phyloP scores from a whole-genome alignment of 2,888 invertebrate genomes.

The Limnephilus auricula region DNA sequence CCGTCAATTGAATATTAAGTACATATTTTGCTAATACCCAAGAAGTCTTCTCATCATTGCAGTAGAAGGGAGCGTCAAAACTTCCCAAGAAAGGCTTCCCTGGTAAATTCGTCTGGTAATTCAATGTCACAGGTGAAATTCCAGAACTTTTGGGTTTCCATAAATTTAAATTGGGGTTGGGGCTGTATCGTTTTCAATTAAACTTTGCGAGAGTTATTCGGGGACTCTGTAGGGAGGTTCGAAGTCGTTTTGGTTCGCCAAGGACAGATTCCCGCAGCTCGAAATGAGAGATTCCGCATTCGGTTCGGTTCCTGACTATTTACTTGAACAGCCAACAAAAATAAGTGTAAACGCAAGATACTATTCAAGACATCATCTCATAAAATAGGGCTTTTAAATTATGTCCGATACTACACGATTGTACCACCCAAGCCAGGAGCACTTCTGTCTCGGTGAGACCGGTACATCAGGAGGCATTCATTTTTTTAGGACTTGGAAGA shows the following conservation, averaged over 20 bases:
- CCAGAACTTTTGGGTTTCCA: constrained; percentile 57
- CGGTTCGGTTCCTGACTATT: neutral
- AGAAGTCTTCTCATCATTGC: neutral
- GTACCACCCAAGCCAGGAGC: no score
- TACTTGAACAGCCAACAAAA: neutral
- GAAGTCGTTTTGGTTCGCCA: neutral
- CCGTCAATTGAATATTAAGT: neutral
- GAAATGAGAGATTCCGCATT: neutral
- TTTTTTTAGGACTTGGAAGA: no score
- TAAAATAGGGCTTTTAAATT: neutral
- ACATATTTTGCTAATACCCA: neutral
- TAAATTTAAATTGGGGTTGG: constrained; percentile 59
- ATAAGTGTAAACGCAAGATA: neutral
- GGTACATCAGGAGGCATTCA: no score
- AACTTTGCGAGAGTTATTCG: constrained; percentile 43
- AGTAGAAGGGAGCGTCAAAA: neutral
- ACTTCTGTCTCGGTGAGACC: no score
- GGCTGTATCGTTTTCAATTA: constrained; percentile 48
- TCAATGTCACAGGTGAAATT: constrained; percentile 62
- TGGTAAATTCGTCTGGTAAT: constrained; percentile 63
- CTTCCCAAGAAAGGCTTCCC: constrained; percentile 45
- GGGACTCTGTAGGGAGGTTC: neutral
- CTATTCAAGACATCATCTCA: neutral
- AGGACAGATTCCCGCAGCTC: neutral
- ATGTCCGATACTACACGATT: no score